Evolutionary conservation across 2,888 invertebrate species (phyloP).

Genomic region (Drosophila testacea): DNA sequence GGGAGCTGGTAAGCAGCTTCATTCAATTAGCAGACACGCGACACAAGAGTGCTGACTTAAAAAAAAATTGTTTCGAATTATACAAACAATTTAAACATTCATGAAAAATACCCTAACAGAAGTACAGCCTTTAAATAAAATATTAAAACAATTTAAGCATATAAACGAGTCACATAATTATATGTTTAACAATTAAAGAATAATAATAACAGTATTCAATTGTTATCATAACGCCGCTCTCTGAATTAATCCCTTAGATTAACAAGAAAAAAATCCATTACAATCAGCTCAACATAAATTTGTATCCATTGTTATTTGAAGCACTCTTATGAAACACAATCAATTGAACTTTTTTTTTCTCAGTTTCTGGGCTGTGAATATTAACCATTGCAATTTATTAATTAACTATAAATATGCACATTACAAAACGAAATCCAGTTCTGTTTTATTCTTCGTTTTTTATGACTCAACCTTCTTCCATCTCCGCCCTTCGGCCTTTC

Average conservation of each 20-base stretch:
- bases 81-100: neutral
- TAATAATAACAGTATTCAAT: conserved; percentile 3
- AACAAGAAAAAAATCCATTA: conserved; percentile 1
- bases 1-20: conserved; percentile 10
- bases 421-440: conserved; percentile 10
- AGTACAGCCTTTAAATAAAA: neutral
- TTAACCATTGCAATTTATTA: conserved; percentile 53
- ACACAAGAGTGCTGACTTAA: neutral
- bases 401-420: conserved; percentile 62
- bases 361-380: neutral
- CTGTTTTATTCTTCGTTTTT: neutral
- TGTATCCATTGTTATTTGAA: conserved; percentile 29
- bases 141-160: neutral
- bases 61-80: neutral
- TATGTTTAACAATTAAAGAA: conserved; percentile 2
- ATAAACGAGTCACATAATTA: neutral
- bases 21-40: conserved; percentile 34
- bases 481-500: conserved; percentile 24
- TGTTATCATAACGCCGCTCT: neutral
- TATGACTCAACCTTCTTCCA: neutral
- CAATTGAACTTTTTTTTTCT: conserved; percentile 1
- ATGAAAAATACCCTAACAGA: neutral
- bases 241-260: neutral
- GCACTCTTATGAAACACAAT: conserved; percentile 9
- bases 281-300: conserved; percentile 13